Percentiles rank a stretch among this genome's conserved stretches.
Evolutionary conservation across 2,888 invertebrate species (phyloP).

Genomic region (Idaea straminata): DNA sequence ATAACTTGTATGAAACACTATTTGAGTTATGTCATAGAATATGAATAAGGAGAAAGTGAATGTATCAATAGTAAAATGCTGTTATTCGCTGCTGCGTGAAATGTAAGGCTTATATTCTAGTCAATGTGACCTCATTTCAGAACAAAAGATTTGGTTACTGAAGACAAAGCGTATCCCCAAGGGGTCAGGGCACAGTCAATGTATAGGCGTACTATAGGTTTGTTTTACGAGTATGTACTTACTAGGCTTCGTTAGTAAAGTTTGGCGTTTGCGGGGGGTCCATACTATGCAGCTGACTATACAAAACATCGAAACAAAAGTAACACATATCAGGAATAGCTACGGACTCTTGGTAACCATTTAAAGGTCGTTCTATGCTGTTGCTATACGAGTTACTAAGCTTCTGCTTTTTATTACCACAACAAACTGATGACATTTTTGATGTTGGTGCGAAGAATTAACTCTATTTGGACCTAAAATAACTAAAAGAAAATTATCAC

Average conservation of each 20-base stretch:
- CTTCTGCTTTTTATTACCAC: constrained; percentile 95
- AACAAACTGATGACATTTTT: constrained; percentile 93
- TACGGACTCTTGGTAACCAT: constrained; percentile 80
- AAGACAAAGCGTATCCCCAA: constrained; percentile 39
- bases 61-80: neutral
- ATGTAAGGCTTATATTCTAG: constrained; percentile 11
- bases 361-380: constrained; percentile 80
- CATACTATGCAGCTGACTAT: constrained; percentile 95
- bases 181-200: constrained; percentile 18
- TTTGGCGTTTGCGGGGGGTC: constrained; percentile 94
- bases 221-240: constrained; percentile 52
- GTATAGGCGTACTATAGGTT: constrained; percentile 13
- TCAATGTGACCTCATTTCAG: constrained; percentile 44
- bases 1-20: neutral
- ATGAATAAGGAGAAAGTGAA: neutral
- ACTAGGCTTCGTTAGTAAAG: constrained; percentile 98
- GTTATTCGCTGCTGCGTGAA: neutral
- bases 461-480: constrained; percentile 49
- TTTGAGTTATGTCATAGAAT: neutral
- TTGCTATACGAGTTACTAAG: constrained; percentile 84
- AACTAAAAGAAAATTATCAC: constrained; percentile 52
- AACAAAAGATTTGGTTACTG: constrained; percentile 45
- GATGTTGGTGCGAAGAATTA: constrained; percentile 48
- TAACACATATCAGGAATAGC: constrained; percentile 98
- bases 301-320: constrained; percentile 99